Conservation (phyloP, 1,140 invertebrate species). For the Antheraea pernyi region DNA sequence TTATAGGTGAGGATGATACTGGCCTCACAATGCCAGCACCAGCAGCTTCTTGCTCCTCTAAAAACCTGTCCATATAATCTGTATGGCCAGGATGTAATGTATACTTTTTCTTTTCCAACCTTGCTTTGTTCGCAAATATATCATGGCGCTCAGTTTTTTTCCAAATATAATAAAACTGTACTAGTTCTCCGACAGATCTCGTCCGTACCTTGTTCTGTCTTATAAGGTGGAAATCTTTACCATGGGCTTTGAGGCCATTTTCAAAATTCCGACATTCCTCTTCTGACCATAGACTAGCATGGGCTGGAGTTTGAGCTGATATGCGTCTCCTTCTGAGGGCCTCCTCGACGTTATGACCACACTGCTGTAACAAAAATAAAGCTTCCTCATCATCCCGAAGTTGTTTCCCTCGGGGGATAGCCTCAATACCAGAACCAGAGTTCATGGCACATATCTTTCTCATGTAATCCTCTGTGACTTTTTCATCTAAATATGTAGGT, state of each 20-base stretch:
- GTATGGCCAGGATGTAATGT: constrained; percentile 90
- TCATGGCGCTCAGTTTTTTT: constrained; percentile 99
- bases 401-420: constrained; percentile 88
- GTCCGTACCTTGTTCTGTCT: constrained; percentile 96
- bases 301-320: constrained; percentile 75
- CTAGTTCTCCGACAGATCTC: constrained; percentile 96
- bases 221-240: constrained; percentile 98
- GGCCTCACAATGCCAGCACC: constrained; percentile 59
- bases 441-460: constrained; percentile 81
- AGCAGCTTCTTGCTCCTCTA: constrained; percentile 88
- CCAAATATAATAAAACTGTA: constrained; percentile 99
- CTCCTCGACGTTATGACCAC: constrained; percentile 96
- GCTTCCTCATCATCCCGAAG: constrained; percentile 97
- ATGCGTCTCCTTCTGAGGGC: constrained; percentile 91
- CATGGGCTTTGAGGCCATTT: constrained; percentile 93
- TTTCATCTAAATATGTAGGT: constrained; percentile 87
- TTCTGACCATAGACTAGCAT: constrained; percentile 96
- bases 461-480: constrained; percentile 91
- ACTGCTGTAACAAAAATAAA: constrained; percentile 94
- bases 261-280: constrained; percentile 99
- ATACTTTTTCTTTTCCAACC: constrained; percentile 93
- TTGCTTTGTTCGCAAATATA: constrained; percentile 90
- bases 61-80: constrained; percentile 92
- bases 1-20: constrained; percentile 68
- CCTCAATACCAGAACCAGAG: constrained; percentile 79